These are phyloP conservation scores for Odontesthes bonariensis DNA, from an alignment of 2,113 vertebrate species.

Conservation along the genomic window DNA sequence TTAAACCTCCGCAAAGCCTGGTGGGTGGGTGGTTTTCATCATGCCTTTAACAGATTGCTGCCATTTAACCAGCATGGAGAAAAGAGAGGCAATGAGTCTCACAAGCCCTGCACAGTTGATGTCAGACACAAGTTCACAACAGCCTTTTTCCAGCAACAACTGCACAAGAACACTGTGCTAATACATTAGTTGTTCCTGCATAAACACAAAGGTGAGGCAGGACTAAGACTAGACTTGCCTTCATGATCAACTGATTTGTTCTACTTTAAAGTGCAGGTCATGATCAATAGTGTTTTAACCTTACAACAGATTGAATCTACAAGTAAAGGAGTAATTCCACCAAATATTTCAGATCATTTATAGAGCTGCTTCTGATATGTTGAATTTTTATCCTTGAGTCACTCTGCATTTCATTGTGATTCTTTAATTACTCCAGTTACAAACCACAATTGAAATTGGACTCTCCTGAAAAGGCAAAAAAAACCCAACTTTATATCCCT, in stretches of 20 bases:
- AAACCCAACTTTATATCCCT: too few relatives aligned
- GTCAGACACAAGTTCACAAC: slow-evolving; percentile 23
- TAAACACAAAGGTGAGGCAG: not conserved
- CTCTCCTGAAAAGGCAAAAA: too few relatives aligned
- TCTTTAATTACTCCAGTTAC: too few relatives aligned
- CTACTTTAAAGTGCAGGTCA: not conserved
- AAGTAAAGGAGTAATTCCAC: slow-evolving; percentile 1
- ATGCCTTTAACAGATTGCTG: not conserved
- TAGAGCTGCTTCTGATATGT: too few relatives aligned
- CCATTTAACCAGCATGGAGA: slow-evolving; percentile 22
- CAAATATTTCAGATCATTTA: not conserved
- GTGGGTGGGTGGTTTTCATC: not conserved
- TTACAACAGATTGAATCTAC: not conserved
- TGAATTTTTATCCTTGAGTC: too few relatives aligned
- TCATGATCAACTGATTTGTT: not conserved
- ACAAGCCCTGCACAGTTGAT: not conserved
- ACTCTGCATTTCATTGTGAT: too few relatives aligned
- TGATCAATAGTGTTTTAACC: not conserved
- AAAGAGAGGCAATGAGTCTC: not conserved
- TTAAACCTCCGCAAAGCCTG: slow-evolving; percentile 10
- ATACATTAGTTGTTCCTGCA: not conserved
- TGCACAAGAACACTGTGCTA: slow-evolving; percentile 10
- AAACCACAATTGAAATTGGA: too few relatives aligned
- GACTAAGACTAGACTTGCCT: not conserved
- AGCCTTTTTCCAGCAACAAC: slow-evolving; percentile 45